Conservation (phyloP, 30 jellyfish, hydroid and myxozoan genomes). For the Pelagia noctiluca region DNA sequence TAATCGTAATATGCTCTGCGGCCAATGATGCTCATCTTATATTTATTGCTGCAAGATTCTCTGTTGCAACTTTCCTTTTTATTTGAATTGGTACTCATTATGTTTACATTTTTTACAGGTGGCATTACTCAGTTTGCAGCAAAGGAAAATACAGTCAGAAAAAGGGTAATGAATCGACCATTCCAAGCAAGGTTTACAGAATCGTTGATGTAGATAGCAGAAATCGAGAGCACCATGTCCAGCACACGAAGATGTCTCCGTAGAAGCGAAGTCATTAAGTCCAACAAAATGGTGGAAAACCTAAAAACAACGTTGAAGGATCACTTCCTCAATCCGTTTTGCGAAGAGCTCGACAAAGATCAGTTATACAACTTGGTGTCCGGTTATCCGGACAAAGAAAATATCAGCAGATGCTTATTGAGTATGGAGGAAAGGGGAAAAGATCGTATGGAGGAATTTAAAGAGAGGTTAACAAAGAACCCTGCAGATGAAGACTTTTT, state of each 20-base stretch:
- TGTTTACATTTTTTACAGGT: no score
- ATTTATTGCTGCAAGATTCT: no score
- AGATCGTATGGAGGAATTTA: constrained; percentile 15
- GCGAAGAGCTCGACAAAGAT: constrained; percentile 3
- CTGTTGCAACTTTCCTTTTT: no score
- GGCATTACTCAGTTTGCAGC: constrained; percentile 34
- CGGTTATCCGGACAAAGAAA: constrained; percentile 25
- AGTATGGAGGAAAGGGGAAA: constrained; percentile 39
- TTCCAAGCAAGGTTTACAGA: constrained; percentile 39
- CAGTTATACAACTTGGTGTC: constrained; percentile 45
- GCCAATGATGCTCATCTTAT: no score
- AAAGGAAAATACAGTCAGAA: constrained; percentile 7
- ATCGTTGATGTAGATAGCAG: constrained; percentile 37
- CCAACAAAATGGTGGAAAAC: constrained; percentile 22
- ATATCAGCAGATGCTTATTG: constrained; percentile 9
- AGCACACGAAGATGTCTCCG: constrained; percentile 41
- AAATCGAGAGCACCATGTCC: background rate
- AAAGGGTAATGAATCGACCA: constrained; percentile 66
- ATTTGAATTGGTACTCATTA: no score
- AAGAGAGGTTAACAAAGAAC: background rate
- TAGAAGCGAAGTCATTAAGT: constrained; percentile 20
- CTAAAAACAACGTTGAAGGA: background rate
- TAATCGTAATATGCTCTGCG: no score
- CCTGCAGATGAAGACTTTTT: constrained; percentile 4
- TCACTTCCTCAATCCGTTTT: constrained; percentile 45